Evolutionary conservation across 2,797 vertebrate species (phyloP).

Genomic region (Enteromius fasciolatus): DNA sequence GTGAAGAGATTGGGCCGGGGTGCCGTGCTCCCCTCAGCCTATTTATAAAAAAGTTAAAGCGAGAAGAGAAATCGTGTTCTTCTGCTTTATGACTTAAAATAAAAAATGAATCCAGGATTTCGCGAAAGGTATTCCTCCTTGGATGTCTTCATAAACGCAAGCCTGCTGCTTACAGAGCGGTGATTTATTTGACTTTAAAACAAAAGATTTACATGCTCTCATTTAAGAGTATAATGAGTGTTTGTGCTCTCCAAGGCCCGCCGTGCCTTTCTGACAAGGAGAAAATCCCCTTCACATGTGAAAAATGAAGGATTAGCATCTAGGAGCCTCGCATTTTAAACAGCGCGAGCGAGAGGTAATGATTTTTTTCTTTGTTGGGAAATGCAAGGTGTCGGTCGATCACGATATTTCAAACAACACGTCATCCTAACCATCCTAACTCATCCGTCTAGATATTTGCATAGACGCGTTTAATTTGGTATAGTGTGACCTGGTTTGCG

Average conservation of each 20-base stretch:
- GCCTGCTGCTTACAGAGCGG: slow-evolving; percentile 63
- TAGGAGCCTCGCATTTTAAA: slow-evolving; percentile 68
- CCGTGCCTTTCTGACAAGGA: slow-evolving; percentile 67
- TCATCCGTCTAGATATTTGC: slow-evolving; percentile 58
- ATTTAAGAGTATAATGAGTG: slow-evolving; percentile 69
- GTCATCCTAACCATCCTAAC: background rate
- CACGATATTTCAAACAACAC: slow-evolving; percentile 8
- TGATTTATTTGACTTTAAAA: slow-evolving; percentile 72
- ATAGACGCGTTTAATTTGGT: slow-evolving; percentile 65
- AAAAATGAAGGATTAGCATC: slow-evolving; percentile 76
- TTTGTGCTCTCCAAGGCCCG: slow-evolving; percentile 67
- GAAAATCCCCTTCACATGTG: slow-evolving; percentile 66
- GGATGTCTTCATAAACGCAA: slow-evolving; percentile 65
- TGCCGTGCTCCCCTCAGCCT: slow-evolving; percentile 5
- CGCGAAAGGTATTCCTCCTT: slow-evolving; percentile 35
- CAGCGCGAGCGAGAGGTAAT: slow-evolving; percentile 61
- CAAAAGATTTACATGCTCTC: slow-evolving; percentile 78
- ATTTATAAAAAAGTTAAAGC: slow-evolving; percentile 11
- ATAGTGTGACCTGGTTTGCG: slow-evolving; percentile 77
- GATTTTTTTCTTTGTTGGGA: slow-evolving; percentile 55
- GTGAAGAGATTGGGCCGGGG: slow-evolving; percentile 64
- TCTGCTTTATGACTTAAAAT: slow-evolving; percentile 47
- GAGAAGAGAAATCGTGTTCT: slow-evolving; percentile 47
- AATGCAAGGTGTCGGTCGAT: slow-evolving; percentile 50
- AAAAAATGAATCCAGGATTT: slow-evolving; percentile 24